Conservation (phyloP, 2,113 vertebrate genomes). For the Laticauda laticaudata region DNA sequence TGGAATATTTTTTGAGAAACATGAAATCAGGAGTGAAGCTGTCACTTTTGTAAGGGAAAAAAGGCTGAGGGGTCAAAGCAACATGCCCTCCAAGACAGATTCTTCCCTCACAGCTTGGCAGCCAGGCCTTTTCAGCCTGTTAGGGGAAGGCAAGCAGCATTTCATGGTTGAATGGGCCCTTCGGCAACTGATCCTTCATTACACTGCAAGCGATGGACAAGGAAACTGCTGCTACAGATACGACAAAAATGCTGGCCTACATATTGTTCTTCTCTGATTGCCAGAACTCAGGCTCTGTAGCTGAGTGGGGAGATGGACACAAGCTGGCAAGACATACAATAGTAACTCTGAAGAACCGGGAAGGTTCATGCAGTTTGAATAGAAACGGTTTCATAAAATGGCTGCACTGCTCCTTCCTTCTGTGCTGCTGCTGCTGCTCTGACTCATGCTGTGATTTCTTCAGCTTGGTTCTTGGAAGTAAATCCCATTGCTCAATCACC, state of each 20-base stretch:
- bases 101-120: neutral
- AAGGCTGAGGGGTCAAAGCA: too few relatives aligned
- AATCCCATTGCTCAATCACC: neutral
- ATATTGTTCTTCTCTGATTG: neutral
- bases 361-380: neutral
- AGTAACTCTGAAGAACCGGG: neutral
- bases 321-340: neutral
- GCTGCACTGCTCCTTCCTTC: neutral
- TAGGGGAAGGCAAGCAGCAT: neutral
- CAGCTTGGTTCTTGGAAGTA: neutral
- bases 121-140: neutral
- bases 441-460: neutral
- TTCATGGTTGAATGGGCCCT: neutral
- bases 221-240: neutral
- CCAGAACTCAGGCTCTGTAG: neutral
- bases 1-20: neutral
- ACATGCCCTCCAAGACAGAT: neutral
- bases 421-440: neutral
- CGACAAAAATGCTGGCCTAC: neutral
- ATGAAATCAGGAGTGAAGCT: neutral
- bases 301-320: neutral
- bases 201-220: neutral
- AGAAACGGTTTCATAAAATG: neutral
- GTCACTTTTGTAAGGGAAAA: neutral
- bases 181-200: neutral